phyloP scores from a whole-genome alignment of 2,797 vertebrate species.

The Pantherophis vulpinus region DNA sequence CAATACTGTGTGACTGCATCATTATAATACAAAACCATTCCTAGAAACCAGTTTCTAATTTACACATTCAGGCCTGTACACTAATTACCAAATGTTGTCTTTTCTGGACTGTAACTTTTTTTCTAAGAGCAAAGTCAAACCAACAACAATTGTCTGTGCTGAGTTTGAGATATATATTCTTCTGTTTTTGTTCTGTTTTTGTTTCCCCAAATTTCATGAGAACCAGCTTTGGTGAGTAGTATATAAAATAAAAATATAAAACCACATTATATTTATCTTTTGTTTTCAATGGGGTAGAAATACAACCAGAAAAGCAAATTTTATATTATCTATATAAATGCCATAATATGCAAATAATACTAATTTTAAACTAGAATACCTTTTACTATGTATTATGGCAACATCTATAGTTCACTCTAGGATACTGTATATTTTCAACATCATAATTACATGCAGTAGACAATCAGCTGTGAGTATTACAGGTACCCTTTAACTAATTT shows the following conservation, averaged over 20 bases:
- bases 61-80: slow-evolving; percentile 25
- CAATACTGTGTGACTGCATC: slow-evolving; percentile 57
- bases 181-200: slow-evolving; percentile 22
- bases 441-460: not conserved
- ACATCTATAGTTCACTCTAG: no score
- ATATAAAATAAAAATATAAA: slow-evolving; percentile 54
- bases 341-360: not conserved
- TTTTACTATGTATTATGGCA: not conserved
- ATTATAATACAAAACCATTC: slow-evolving; percentile 59
- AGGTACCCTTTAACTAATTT: not conserved
- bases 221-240: slow-evolving; percentile 51
- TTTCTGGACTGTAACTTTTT: slow-evolving; percentile 37
- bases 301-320: slow-evolving; percentile 18
- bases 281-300: not conserved
- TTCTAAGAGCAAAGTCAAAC: slow-evolving; percentile 41
- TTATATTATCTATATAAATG: slow-evolving; percentile 32
- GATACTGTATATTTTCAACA: slow-evolving; percentile 19
- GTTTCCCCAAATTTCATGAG: slow-evolving; percentile 26
- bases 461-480: not conserved
- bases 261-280: slow-evolving; percentile 31
- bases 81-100: slow-evolving; percentile 44
- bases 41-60: slow-evolving; percentile 58
- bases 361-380: slow-evolving; percentile 5
- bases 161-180: slow-evolving; percentile 39
- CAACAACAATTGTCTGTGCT: slow-evolving; percentile 52